Evolutionary conservation across 2,113 vertebrate species (phyloP), one percentile per base, ranked within the genome.

Genomic region (Xiphias gladius): DNA sequence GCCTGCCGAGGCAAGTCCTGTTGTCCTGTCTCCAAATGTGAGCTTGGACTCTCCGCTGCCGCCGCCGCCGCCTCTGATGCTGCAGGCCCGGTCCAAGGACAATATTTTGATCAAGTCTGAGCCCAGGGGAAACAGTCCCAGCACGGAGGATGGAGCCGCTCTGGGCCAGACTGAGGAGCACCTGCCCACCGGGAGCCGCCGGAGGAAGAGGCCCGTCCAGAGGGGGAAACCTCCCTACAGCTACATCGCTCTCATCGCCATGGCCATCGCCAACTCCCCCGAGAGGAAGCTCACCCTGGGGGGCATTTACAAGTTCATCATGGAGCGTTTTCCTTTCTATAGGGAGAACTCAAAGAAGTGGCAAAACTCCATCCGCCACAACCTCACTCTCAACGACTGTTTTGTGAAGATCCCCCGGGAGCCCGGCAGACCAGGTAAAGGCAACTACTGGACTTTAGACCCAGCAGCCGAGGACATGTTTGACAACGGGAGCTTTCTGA

Each of bases 301-400:
- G 1, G 97, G 97, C 80, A 99, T 99, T 89, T 99, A 99, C 83
- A 97, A 97, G 82, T 99, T 99, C 95, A 99, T 99, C 94, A 99
- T 96, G 83, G 98, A 98, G 93, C 96, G 97, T 20, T 99, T 99
- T 79, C 97, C 98, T 3, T 99, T 99, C 93, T 99, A 99, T 92
- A 94, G 98, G 32, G 98, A 99, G 90, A 97, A 98, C 95, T 97
- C 98, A 3, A 97, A 97, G 90, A 99, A 99, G 92, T 98, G 97
- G 63, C 97, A 98, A 59, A 97, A 98, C 93, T 96, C 96, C 61
- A 97, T 97, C 88, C 94, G 96, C 59, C 96, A 97, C 94, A 97
- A 97, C 91, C 91, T 97, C 43, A 97, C 96, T 14, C 96, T 97
- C 32, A 97, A 97, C 85, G 96, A 97, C 93, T 97, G 96, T 59